phyloP scores from a whole-genome alignment of 2,113 vertebrate species.

The Oncorhynchus nerka region DNA sequence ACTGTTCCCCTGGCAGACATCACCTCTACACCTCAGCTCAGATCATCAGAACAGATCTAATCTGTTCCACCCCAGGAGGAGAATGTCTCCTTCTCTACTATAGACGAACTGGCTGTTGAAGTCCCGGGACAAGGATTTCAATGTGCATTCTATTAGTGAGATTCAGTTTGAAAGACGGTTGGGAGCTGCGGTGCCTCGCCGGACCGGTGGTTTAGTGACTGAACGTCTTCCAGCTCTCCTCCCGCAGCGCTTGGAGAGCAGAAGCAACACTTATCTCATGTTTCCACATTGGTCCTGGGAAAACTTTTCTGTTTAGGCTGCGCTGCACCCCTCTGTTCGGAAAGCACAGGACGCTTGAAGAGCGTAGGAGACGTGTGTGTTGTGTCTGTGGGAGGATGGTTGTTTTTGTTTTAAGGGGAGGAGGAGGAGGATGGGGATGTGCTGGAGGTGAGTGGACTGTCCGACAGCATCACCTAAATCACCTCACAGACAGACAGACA shows the following conservation, averaged over 20 bases:
- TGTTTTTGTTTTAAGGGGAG: not conserved
- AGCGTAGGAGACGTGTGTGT: not conserved
- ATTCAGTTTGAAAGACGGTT: not conserved
- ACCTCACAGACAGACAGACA: not conserved
- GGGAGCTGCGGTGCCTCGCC: too few species aligned
- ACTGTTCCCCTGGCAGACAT: not conserved
- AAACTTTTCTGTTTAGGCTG: slow-evolving; percentile 13
- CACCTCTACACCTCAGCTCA: not conserved
- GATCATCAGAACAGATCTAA: not conserved
- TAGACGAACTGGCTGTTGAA: not conserved
- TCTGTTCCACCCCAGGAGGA: not conserved
- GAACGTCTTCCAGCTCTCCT: too few species aligned
- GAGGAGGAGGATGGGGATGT: not conserved
- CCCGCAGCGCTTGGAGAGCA: slow-evolving; percentile 20
- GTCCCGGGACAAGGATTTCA: not conserved
- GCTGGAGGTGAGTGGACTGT: not conserved
- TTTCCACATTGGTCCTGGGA: slow-evolving; percentile 53
- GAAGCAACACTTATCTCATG: slow-evolving; percentile 56
- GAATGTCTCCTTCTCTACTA: not conserved
- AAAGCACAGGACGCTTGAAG: not conserved
- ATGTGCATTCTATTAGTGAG: not conserved
- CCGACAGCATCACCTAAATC: not conserved
- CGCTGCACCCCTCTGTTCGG: slow-evolving; percentile 29
- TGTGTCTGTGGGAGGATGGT: not conserved
- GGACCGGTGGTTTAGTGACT: too few species aligned